Evolutionary conservation across 2,888 invertebrate genomes (phyloP), one percentile per base, ranked within the genome.

Genomic region (Lymantria dispar): DNA sequence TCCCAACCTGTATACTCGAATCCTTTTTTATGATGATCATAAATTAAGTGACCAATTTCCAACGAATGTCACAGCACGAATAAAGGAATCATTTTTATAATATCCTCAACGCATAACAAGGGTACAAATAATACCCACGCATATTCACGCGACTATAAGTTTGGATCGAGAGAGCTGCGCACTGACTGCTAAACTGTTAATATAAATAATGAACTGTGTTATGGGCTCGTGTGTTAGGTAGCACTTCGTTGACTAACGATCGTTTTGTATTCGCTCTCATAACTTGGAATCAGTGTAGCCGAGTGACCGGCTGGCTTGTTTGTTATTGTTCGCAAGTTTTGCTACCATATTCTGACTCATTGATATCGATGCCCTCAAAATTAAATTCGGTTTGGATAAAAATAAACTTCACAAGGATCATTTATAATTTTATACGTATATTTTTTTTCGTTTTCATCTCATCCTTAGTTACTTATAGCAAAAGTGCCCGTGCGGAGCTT

Each of bases 41-140:
- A 91, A 90, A 90, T 91, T 85, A 88, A 81, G 75, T 80, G 81
- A 87, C 88, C 88, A 89, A 90, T 91, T 89, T 88, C 89, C 87
- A 90, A 76, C 81, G 85, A 87, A 85, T 90, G 90, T 91, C 91
- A 89, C 89, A 85, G 85, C 81, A 71, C 76, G 88, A 83, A 89
- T 90, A 91, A 90, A 90, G 88, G 89, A 91, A 86, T 88, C 83
- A 89, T 89, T 91, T 89, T 91, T 90, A 90, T 91, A 91, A 91
- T 90, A 89, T 89, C 87, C 90, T 87, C 84, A 85, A 84, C 86
- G 86, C 80, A 87, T 90, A 90, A 90, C 90, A 90, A 88, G 88
- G 87, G 83, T 85, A 88, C 88, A 87, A 85, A 90, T 90, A 89
- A 90, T 87, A 79, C 91, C 91, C 90, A 91, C 91, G 90, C 90